These are phyloP conservation scores for Cerastis leucographa DNA, from an alignment of 2,888 invertebrate genomes.

Conservation along the genomic window DNA sequence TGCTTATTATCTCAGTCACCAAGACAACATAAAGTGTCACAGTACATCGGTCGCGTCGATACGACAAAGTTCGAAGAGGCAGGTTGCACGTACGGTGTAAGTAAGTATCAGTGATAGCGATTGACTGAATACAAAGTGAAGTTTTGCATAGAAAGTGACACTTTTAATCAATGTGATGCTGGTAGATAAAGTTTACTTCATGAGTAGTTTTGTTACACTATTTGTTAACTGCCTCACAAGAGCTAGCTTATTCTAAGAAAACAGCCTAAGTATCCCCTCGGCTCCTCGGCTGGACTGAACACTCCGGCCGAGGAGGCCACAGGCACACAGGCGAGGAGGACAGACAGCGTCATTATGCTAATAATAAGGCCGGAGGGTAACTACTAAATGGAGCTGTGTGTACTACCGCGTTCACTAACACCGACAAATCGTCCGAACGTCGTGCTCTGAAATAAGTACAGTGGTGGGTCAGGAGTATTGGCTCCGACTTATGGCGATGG, in stretches of 20 bases:
- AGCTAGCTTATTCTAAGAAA: neutral
- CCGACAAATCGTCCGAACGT: too few relatives aligned
- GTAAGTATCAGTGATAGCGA: conserved; percentile 50
- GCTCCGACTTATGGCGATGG: neutral
- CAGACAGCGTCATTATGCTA: too few relatives aligned
- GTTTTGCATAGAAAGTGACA: conserved; percentile 35
- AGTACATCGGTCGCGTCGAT: conserved; percentile 42
- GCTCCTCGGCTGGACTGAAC: too few relatives aligned
- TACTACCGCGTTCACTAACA: too few relatives aligned
- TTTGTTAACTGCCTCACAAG: neutral
- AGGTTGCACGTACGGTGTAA: conserved; percentile 53
- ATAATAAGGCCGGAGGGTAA: too few relatives aligned
- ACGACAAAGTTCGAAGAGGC: conserved; percentile 45
- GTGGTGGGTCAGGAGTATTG: neutral
- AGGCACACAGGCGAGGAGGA: too few relatives aligned
- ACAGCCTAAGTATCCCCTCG: too few relatives aligned
- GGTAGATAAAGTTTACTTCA: neutral
- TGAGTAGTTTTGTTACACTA: neutral
- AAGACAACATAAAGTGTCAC: conserved; percentile 41
- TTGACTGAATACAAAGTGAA: conserved; percentile 48
- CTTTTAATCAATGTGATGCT: conserved; percentile 14
- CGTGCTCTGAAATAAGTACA: neutral
- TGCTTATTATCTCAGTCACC: conserved; percentile 18
- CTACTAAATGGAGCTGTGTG: too few relatives aligned
- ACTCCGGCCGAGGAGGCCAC: too few relatives aligned